phyloP scores from a whole-genome alignment of 2,113 vertebrate genomes.

The Menidia beryllina region DNA sequence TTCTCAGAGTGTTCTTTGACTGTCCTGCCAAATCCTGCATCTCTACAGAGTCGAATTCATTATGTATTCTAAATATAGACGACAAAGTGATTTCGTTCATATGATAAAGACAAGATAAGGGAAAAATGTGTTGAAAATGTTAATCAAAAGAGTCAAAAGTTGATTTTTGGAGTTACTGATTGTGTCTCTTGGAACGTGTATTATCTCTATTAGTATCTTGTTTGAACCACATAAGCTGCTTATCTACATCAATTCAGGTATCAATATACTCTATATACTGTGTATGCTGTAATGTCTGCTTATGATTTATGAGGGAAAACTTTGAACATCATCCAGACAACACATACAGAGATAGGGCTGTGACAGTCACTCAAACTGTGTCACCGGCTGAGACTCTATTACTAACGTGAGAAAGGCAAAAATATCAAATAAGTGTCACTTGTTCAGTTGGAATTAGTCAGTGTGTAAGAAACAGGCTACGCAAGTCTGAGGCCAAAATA shows the following conservation, averaged over 20 bases:
- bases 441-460: slow-evolving; percentile 40
- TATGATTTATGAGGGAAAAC: neutral
- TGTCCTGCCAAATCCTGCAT: slow-evolving; percentile 42
- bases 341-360: neutral
- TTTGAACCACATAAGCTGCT: too few species aligned
- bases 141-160: neutral
- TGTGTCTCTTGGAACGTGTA: too few species aligned
- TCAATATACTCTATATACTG: too few species aligned
- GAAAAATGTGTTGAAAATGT: neutral
- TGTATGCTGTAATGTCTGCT: too few species aligned
- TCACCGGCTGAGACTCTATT: slow-evolving; percentile 31
- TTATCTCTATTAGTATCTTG: too few species aligned
- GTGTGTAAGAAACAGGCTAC: neutral
- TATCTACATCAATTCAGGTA: too few species aligned
- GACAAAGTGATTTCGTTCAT: slow-evolving; percentile 7
- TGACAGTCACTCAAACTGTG: slow-evolving; percentile 29
- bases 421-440: slow-evolving; percentile 16
- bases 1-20: neutral
- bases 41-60: slow-evolving; percentile 2
- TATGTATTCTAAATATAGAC: slow-evolving; percentile 8
- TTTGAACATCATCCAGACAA: too few species aligned
- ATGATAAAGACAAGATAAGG: neutral
- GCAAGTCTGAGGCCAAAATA: slow-evolving; percentile 1
- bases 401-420: slow-evolving; percentile 48
- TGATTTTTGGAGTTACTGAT: neutral